A percentile compares a stretch with the other conserved stretches of the same genome.
Conservation (phyloP, 2,797 vertebrate species). For the Peromyscus aztecus region DNA sequence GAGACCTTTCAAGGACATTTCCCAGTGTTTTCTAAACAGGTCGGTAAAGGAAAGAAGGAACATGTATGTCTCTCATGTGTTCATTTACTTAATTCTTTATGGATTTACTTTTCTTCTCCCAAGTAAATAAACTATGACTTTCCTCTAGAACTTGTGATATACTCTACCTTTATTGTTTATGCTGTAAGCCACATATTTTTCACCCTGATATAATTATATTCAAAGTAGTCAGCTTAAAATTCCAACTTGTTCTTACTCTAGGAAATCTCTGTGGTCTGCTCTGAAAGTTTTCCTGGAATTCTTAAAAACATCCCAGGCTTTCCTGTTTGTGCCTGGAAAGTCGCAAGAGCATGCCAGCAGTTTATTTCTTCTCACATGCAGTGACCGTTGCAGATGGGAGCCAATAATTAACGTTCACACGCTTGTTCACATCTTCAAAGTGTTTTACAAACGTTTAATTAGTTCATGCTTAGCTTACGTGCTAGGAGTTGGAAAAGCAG, state of each 20-base stretch:
- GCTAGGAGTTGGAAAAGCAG: conserved; percentile 76
- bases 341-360: conserved; percentile 7
- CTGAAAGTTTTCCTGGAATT: conserved; percentile 74
- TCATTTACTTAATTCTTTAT: conserved; percentile 23
- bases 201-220: conserved; percentile 45
- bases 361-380: neutral
- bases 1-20: neutral
- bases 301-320: conserved; percentile 51
- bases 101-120: conserved; percentile 1
- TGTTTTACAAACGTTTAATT: conserved; percentile 75
- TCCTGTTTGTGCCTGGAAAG: conserved; percentile 62
- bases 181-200: neutral
- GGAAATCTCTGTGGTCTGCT: conserved; percentile 62
- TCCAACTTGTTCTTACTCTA: conserved; percentile 55
- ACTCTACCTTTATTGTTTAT: conserved; percentile 53
- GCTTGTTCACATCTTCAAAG: conserved; percentile 58
- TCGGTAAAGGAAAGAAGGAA: neutral
- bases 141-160: conserved; percentile 35
- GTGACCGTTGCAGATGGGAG: conserved; percentile 41
- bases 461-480: conserved; percentile 74
- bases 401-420: conserved; percentile 72
- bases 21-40: neutral
- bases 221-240: conserved; percentile 67
- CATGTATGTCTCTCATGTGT: neutral
- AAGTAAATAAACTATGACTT: conserved; percentile 27